Percentiles rank a stretch among this genome's conserved stretches.
These are phyloP conservation scores for Euproctis similis DNA, from an alignment of 2,888 invertebrate species.

Conservation along the genomic window DNA sequence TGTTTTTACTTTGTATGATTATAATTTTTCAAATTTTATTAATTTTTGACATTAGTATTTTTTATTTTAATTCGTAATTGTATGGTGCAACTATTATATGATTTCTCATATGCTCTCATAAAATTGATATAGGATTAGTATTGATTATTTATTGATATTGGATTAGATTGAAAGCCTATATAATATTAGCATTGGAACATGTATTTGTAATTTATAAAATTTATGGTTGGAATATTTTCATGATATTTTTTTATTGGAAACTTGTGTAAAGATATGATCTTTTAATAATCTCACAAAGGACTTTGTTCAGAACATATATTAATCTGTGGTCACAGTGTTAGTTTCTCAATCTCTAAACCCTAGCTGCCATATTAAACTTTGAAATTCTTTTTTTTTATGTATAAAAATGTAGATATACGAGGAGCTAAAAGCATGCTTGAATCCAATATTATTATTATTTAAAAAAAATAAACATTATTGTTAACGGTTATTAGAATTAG, in stretches of 20 bases:
- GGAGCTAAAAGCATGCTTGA: slow-evolving; percentile 35
- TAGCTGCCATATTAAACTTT: slow-evolving; percentile 61
- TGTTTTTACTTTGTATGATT: slow-evolving; percentile 58
- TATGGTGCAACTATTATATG: slow-evolving; percentile 27
- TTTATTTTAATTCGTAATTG: slow-evolving; percentile 22
- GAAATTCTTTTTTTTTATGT: slow-evolving; percentile 34
- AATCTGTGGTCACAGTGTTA: slow-evolving; percentile 26
- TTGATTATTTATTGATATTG: too few species aligned
- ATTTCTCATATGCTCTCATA: slow-evolving; percentile 14
- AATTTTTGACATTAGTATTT: slow-evolving; percentile 44
- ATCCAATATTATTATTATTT: slow-evolving; percentile 32
- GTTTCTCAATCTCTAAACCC: slow-evolving; percentile 32
- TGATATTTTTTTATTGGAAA: slow-evolving; percentile 13
- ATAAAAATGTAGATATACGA: slow-evolving; percentile 30
- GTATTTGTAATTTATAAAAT: slow-evolving; percentile 20
- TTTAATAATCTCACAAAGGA: slow-evolving; percentile 21
- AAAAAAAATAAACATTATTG: slow-evolving; percentile 17
- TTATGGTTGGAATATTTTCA: slow-evolving; percentile 14
- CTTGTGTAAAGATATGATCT: slow-evolving; percentile 23
- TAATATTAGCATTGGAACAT: slow-evolving; percentile 18
- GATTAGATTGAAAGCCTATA: slow-evolving; percentile 12
- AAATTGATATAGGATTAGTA: slow-evolving; percentile 12
- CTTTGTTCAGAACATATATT: slow-evolving; percentile 22
- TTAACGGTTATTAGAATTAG: slow-evolving; percentile 25
- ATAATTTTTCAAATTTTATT: slow-evolving; percentile 43